Conservation (phyloP, 2,888 invertebrate genomes). For the Elegia similella region DNA sequence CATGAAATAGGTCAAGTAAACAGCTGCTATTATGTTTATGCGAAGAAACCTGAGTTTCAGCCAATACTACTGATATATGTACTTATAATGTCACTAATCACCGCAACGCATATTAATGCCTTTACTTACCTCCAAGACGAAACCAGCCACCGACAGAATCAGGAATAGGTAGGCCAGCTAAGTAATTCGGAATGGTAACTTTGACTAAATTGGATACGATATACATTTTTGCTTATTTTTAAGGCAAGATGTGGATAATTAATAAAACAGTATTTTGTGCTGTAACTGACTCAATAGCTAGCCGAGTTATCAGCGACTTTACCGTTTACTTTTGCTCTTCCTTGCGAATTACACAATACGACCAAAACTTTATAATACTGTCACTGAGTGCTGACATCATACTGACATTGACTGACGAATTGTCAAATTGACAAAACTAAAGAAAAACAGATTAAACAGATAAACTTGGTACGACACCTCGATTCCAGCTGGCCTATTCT, state of each 20-base stretch:
- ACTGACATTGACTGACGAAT: not conserved
- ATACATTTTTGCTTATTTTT: constrained; percentile 83
- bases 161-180: constrained; percentile 91
- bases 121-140: constrained; percentile 86
- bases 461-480: too few species aligned
- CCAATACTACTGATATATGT: not conserved
- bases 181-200: constrained; percentile 91
- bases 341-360: constrained; percentile 4
- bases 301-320: constrained; percentile 8
- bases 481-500: too few species aligned
- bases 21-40: not conserved
- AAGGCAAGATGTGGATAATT: not conserved
- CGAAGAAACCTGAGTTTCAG: too few species aligned
- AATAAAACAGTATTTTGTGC: not conserved
- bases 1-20: not conserved
- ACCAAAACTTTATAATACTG: constrained; percentile 2
- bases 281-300: constrained; percentile 13
- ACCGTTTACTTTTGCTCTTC: not conserved
- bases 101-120: constrained; percentile 18
- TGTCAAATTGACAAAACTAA: too few species aligned
- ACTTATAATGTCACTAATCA: not conserved
- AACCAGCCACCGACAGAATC: constrained; percentile 93
- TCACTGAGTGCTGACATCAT: not conserved
- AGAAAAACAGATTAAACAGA: too few species aligned
- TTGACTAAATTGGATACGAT: constrained; percentile 88